Base-by-base conservation (phyloP, 2,113 vertebrate species). In the Corvus hawaiiensis region DNA sequence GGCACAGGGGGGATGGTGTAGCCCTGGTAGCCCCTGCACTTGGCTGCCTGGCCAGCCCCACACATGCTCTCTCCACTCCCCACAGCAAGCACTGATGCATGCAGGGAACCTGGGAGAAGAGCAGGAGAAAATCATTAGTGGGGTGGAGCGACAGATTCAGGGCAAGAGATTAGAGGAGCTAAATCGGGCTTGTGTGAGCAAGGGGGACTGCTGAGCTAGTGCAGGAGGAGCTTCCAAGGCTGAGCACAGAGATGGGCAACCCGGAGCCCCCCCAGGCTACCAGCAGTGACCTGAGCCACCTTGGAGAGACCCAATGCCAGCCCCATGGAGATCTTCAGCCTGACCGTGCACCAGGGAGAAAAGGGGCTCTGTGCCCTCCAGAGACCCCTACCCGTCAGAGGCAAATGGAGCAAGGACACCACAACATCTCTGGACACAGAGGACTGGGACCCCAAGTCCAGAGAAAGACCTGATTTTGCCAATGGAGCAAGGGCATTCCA, bases 131-230 rank as follows among this genome's bases (percentile, higher is more conserved):
- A 97, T 95, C 95, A 92, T 97, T 97, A 96, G 94, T 84, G 89
- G 96, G 89, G 94, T 97, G 94, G 96, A 96, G 91, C 91, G 91
- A 97, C 96, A 96, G 95, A 97, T 97, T 95, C 95, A 95, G 95
- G 95, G 80, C 94, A 96, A 84, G 95, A 92, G 96, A 97, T 97
- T 97, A 97, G 86, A 95, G 77, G 62, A 95, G 93, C 94, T 97
- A 97, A 94, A 97, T 96, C 30, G 1, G 87, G 94, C 91, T 96
- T 16, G 39, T 83, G 81, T 9, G 33, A 96, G 84, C 91, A 87
- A 93, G 63, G 75, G 84, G 79, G 93, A 95, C 92, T 91, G 90
- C 90, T 61, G 91, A 89, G 93, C 93, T 73, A 52, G 82, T 88
- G 48, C 91, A 63, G 82, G 37, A 96, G 93, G 67, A 88, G 75